A percentile compares a stretch with the other conserved stretches of the same genome.
These are phyloP conservation scores for Limnodromus scolopaceus DNA, from an alignment of 2,797 vertebrate genomes.

Conservation along the genomic window DNA sequence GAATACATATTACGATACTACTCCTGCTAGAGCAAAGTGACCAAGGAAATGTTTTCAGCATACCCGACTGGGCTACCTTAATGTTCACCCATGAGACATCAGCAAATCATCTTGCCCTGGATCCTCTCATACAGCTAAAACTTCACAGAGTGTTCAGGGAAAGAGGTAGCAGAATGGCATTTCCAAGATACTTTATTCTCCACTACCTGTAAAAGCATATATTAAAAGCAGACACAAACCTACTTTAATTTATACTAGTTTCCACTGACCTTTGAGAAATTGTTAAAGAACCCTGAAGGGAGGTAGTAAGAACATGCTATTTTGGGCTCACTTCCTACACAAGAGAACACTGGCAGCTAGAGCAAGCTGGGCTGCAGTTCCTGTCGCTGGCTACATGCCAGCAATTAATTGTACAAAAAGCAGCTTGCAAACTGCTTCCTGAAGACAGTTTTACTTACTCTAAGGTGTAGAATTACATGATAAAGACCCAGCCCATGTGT, in stretches of 20 bases:
- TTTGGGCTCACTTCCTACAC: slow-evolving; percentile 35
- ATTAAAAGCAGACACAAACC: background rate
- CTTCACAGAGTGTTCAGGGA: background rate
- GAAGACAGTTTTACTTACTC: background rate
- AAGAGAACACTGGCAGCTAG: background rate
- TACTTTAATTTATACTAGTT: background rate
- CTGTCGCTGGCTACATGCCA: background rate
- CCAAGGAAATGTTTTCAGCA: background rate
- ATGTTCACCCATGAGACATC: fast-evolving
- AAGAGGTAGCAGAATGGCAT: background rate
- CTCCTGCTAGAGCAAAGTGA: background rate
- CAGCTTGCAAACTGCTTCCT: background rate
- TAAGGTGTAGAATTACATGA: background rate
- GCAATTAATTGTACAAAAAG: background rate
- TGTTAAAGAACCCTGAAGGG: background rate
- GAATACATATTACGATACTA: background rate
- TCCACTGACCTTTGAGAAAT: slow-evolving; percentile 21
- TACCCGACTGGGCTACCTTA: background rate
- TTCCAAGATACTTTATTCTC: background rate
- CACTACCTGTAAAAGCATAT: background rate
- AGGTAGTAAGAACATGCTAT: slow-evolving; percentile 22
- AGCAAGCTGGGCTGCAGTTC: background rate
- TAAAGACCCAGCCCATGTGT: background rate
- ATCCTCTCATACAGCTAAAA: background rate
- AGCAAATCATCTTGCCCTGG: background rate